Evolutionary conservation across 1,140 invertebrate genomes (phyloP).

Genomic region (Leptinotarsa lineolata): DNA sequence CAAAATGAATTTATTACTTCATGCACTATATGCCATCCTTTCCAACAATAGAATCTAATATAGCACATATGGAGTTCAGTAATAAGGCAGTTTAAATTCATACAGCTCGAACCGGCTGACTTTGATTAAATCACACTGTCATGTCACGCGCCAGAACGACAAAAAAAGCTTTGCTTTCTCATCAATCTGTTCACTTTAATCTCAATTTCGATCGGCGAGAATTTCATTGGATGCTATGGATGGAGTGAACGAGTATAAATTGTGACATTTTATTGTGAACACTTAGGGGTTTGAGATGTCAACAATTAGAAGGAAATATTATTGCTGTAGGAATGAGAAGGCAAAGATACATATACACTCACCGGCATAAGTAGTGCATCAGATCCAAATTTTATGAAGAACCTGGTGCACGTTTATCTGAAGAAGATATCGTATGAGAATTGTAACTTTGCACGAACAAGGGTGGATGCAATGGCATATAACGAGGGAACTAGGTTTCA

Average conservation of each 20-base stretch:
- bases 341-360: not conserved
- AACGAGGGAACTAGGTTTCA: no score
- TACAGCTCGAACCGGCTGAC: conserved; percentile 35
- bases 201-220: conserved; percentile 12
- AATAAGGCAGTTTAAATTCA: conserved; percentile 48
- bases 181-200: conserved; percentile 38
- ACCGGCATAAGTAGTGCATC: no score
- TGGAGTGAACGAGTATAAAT: not conserved
- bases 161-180: conserved; percentile 32
- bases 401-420: no score
- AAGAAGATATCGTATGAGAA: no score
- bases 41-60: conserved; percentile 42
- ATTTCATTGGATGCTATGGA: conserved; percentile 12
- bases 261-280: not conserved
- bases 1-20: conserved; percentile 37
- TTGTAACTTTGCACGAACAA: no score
- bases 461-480: no score
- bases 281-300: not conserved
- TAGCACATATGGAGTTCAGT: conserved; percentile 43
- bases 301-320: not conserved
- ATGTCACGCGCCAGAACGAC: conserved; percentile 42
- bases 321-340: not conserved
- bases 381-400: no score
- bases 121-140: conserved; percentile 45
- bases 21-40: conserved; percentile 29